Base-by-base conservation (phyloP, 2,888 invertebrate genomes). In the Strigamia transsilvanica region DNA sequence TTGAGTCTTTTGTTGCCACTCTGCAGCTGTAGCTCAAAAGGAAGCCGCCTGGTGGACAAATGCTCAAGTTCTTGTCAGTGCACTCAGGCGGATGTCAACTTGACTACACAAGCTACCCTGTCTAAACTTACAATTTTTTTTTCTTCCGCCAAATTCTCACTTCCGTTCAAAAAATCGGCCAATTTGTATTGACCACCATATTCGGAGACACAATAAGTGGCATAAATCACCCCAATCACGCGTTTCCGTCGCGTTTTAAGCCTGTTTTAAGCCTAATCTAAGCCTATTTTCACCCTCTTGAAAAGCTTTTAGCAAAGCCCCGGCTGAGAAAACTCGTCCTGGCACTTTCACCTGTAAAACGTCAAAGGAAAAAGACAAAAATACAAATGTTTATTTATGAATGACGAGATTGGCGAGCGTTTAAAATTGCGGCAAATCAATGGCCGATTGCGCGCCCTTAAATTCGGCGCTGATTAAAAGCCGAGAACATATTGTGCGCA, bases 71-170 rank as follows among this genome's bases (percentile, higher is more conserved):
- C 80, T 80, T 80, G 80, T 80, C 80, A 80, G 51, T 46, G 80
- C 80, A 80, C 46, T 80, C 42, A 80, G 80, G 80, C 80, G 80
- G 23, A 80, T 80, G 80, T 80, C 80, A 80, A 80, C 42, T 51
- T 46, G 46, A 41, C 46, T 79, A 79, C 38, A 18, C 42, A 79
- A 79, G 18, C 38, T 79, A 13, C 13, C 42, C 13, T 21, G 23
- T 1, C 21, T 21, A 13, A 21, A 46, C 32, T 34, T 7, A 9
- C 78, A 21, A 21, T 21, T 38, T 32, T 61, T 27, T 27, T 21
- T 38, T 32, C 18, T 27, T 27, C 23, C 12, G 27, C 23, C 23
- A 2, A 23, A 32, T 13, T 6, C 27, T 66, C 23, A 66, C 27
- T 66, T 66, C 23, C 66, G 2, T 46, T 5, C 41, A 51, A 51